phyloP scores from a whole-genome alignment of 2,888 invertebrate genomes.

The Apotomis capreana region DNA sequence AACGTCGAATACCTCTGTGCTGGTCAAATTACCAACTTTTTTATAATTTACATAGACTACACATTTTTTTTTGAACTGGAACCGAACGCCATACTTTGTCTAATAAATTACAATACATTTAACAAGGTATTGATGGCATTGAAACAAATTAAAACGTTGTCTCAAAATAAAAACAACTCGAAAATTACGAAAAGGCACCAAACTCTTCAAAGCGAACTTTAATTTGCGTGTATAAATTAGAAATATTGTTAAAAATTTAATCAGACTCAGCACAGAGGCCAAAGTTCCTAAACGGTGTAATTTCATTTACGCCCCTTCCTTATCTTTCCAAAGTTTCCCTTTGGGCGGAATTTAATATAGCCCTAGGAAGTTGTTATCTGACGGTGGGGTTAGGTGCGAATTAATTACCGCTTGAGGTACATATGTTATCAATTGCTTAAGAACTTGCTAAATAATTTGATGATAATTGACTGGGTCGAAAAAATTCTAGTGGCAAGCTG shows the following conservation, averaged over 20 bases:
- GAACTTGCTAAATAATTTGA: background rate
- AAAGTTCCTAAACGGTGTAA: conserved; percentile 69
- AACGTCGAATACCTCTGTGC: too few relatives aligned
- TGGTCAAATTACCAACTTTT: too few relatives aligned
- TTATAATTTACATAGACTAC: too few relatives aligned
- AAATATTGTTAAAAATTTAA: conserved; percentile 70
- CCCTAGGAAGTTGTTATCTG: conserved; percentile 67
- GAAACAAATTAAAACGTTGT: too few relatives aligned
- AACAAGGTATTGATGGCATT: too few relatives aligned
- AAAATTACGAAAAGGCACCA: conserved; percentile 5
- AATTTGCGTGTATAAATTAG: conserved; percentile 48
- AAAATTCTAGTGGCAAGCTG: background rate
- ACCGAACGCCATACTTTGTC: too few relatives aligned
- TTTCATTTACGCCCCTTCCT: conserved; percentile 69
- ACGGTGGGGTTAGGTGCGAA: conserved; percentile 63
- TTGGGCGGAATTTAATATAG: conserved; percentile 70
- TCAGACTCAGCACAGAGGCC: conserved; percentile 56
- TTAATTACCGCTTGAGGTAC: conserved; percentile 54
- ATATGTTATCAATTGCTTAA: conserved; percentile 32
- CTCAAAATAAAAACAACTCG: background rate
- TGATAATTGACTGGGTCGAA: background rate
- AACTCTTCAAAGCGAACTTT: conserved; percentile 36
- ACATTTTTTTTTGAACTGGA: too few relatives aligned
- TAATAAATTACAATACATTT: too few relatives aligned
- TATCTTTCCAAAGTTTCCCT: conserved; percentile 66